These are phyloP conservation scores for Ochlodes sylvanus DNA, from an alignment of 2,888 invertebrate species.

Conservation along the genomic window DNA sequence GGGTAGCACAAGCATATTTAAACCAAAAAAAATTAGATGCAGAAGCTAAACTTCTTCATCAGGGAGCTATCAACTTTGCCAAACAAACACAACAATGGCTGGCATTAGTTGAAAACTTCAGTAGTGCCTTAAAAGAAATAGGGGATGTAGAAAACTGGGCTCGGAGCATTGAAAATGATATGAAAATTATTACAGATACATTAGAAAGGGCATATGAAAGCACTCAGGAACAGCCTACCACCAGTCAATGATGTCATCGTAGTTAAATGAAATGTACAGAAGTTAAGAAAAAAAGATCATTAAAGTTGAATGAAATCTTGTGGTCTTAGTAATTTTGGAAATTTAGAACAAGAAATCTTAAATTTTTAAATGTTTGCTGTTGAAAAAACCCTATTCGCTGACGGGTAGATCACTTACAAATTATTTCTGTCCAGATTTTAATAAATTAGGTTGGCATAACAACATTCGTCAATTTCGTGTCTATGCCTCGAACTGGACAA, in stretches of 20 bases:
- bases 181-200: constrained; percentile 95
- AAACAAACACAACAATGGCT: constrained; percentile 99
- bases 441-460: too few relatives aligned
- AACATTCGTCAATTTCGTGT: too few relatives aligned
- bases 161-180: constrained; percentile 97
- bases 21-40: constrained; percentile 99
- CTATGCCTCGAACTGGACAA: too few relatives aligned
- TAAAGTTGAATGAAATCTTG: background rate
- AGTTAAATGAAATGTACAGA: constrained; percentile 1
- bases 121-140: constrained; percentile 95
- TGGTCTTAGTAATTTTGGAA: background rate
- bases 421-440: too few relatives aligned
- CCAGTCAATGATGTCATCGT: constrained; percentile 52
- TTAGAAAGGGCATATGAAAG: constrained; percentile 97
- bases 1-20: constrained; percentile 98
- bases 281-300: background rate
- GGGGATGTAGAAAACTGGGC: constrained; percentile 99
- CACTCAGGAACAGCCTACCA: constrained; percentile 69
- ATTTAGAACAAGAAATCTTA: too few relatives aligned
- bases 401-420: too few relatives aligned
- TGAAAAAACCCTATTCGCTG: too few relatives aligned
- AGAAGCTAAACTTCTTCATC: constrained; percentile 97
- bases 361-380: background rate
- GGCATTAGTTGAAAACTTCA: constrained; percentile 94
- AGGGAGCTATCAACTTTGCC: constrained; percentile 96